A percentile compares a stretch with the other conserved stretches of the same genome.
Evolutionary conservation across 2,113 vertebrate genomes (phyloP).

Genomic region (Chloebia gouldiae): DNA sequence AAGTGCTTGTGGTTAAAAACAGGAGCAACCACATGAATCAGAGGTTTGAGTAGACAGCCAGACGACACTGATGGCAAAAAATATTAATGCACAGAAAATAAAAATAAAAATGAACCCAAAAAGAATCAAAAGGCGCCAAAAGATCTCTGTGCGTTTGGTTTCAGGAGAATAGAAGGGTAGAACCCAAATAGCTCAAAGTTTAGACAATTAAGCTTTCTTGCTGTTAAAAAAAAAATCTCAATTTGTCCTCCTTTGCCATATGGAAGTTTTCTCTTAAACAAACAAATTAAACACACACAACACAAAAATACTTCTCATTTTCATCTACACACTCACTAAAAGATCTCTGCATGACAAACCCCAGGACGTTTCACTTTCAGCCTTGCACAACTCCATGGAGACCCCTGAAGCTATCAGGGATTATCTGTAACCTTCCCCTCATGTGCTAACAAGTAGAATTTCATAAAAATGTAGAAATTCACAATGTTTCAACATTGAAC

Average conservation of each 20-base stretch:
- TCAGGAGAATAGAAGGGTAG: neutral
- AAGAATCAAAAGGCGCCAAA: neutral
- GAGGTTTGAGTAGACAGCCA: slow-evolving; percentile 41
- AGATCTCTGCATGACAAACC: neutral
- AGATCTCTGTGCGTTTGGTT: neutral
- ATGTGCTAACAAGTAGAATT: neutral
- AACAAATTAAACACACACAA: neutral
- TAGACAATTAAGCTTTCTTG: neutral
- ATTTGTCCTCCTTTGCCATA: neutral
- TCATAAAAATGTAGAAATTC: neutral
- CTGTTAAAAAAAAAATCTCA: neutral
- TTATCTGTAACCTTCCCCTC: neutral
- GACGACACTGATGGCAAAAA: neutral
- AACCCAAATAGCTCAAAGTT: neutral
- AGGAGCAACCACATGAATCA: slow-evolving; percentile 51
- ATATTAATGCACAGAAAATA: neutral
- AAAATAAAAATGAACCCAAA: neutral
- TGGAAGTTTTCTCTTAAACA: slow-evolving; percentile 9
- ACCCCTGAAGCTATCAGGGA: neutral
- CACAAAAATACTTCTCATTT: neutral
- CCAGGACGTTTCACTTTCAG: neutral
- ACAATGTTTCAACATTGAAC: neutral
- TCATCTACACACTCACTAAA: neutral
- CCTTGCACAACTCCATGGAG: neutral
- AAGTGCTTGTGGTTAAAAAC: slow-evolving; percentile 50